Evolutionary conservation across 1,140 invertebrate genomes (phyloP).

Genomic region (Dufourea novaeangliae): DNA sequence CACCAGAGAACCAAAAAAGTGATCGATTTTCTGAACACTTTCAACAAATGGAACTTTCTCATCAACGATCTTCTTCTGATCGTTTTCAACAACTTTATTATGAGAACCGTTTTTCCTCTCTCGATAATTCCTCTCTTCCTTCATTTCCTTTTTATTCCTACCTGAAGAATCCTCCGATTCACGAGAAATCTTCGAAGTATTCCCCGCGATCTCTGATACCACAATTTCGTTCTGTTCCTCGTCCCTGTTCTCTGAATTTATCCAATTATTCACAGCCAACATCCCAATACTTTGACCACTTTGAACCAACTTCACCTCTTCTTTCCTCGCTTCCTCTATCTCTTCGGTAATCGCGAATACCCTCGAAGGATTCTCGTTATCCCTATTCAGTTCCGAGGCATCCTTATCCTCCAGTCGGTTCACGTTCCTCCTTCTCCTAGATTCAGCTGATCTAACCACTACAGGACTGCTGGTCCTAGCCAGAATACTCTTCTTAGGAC

Average conservation of each 20-base stretch:
- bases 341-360: background rate
- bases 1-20: slow-evolving; percentile 8
- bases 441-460: background rate
- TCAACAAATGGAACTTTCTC: background rate
- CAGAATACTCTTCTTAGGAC: slow-evolving; percentile 78
- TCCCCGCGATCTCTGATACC: background rate
- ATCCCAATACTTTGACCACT: background rate
- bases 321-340: slow-evolving; percentile 7
- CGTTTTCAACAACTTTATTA: background rate
- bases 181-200: background rate
- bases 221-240: background rate
- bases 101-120: background rate
- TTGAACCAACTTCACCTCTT: slow-evolving; percentile 12
- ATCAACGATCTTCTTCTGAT: background rate
- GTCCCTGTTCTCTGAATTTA: background rate
- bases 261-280: background rate
- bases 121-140: background rate
- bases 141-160: background rate
- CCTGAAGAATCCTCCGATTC: background rate
- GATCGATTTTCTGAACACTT: background rate
- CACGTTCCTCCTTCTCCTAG: slow-evolving; percentile 26
- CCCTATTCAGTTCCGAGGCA: background rate
- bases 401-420: background rate
- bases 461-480: slow-evolving; percentile 50
- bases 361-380: background rate